Percentiles rank a stretch among this genome's conserved stretches.
phyloP scores from a whole-genome alignment of 2,113 vertebrate species.

The Microcebus griseorufus region DNA sequence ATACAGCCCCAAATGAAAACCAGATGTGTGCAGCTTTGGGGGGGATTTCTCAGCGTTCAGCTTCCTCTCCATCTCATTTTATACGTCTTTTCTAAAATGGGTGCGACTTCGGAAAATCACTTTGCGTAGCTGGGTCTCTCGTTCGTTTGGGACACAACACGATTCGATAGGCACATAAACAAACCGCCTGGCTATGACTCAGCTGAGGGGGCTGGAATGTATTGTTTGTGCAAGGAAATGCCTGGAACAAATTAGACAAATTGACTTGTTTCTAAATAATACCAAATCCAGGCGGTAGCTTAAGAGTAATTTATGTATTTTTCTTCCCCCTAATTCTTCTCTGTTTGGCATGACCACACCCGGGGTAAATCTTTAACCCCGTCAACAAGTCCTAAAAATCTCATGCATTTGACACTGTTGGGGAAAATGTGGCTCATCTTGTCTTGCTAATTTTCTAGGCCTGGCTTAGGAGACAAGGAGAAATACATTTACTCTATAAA shows the following conservation, averaged over 20 bases:
- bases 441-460: background rate
- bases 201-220: accelerated
- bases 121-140: accelerated
- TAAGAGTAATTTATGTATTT: background rate
- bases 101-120: accelerated
- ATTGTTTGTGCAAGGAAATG: accelerated
- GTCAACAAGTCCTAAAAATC: background rate
- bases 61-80: background rate
- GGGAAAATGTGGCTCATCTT: accelerated
- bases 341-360: background rate
- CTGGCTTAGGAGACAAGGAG: accelerated
- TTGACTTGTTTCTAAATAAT: background rate
- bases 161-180: background rate
- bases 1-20: background rate
- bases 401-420: background rate
- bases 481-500: accelerated
- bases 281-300: background rate
- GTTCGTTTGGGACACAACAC: background rate
- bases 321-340: background rate
- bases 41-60: accelerated
- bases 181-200: background rate
- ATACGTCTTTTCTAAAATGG: background rate
- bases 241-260: background rate
- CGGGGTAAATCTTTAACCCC: accelerated
- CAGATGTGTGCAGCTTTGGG: background rate